Conservation (phyloP, 2,113 vertebrate species). For the Amazona vittata region DNA sequence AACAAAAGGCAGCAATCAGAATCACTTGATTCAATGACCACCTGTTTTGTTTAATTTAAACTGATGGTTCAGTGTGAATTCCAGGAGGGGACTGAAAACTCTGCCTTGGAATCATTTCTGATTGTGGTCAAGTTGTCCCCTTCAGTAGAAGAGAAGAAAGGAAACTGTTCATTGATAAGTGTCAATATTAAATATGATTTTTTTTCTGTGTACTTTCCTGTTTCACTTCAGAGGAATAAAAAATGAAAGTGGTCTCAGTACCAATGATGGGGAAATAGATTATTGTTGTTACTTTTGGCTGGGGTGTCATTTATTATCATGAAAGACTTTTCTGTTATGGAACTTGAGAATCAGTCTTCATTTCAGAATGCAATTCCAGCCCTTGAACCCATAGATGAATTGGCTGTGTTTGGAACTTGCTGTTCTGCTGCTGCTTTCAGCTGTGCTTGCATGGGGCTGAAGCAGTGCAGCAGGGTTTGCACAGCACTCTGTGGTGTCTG, state of each 20-base stretch:
- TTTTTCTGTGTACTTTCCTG: neutral
- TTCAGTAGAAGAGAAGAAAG: neutral
- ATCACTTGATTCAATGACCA: slow-evolving; percentile 17
- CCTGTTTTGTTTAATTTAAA: slow-evolving; percentile 49
- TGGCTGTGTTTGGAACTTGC: neutral
- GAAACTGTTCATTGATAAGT: neutral
- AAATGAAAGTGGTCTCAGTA: neutral
- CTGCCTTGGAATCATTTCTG: neutral
- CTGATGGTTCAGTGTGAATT: slow-evolving; percentile 17
- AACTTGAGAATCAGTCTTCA: neutral
- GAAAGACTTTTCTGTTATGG: neutral
- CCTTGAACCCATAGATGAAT: neutral
- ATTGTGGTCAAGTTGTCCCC: neutral
- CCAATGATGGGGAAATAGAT: neutral
- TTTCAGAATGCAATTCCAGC: neutral
- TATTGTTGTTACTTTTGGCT: neutral
- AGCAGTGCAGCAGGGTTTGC: neutral
- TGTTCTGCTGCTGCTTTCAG: neutral
- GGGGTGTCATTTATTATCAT: neutral
- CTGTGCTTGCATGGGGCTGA: neutral
- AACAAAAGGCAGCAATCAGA: slow-evolving; percentile 46
- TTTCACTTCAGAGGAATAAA: neutral
- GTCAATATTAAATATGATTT: fast-evolving
- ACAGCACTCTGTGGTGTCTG: neutral
- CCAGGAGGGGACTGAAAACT: neutral